Evolutionary conservation across 2,797 vertebrate species (phyloP), one percentile per base, ranked within the genome.

Genomic region (Petrocephalus sullivani): DNA sequence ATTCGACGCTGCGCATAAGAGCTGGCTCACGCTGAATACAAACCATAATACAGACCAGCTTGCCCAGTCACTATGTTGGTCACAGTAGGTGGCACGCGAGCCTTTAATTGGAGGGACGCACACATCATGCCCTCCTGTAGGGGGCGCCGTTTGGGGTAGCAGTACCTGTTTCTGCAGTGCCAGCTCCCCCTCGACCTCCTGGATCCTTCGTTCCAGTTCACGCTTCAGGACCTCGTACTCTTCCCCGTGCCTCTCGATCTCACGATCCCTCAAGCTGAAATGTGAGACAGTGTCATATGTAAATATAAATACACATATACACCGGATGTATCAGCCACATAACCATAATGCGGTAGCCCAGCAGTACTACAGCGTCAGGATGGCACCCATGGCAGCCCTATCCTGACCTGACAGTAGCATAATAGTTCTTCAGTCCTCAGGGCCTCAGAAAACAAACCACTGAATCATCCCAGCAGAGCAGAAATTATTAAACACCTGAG

Each of bases 131-230:
- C 16, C 84, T 57, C 56, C 14, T 41, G 84, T n/a, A 16, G 4
- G 16, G 56, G 51, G 46, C 3, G 3, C 41, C 33, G 10, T 16
- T 37, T 16, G 5, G 2, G 16, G 16, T 33, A 86, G 56, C 28
- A 28, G 14, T 89, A 97, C 97, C 96, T 96, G 95, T 93, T 94
- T 96, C 90, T 97, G 96, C 88, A 95, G 91, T 0, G 89, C 93
- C 67, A 96, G 85, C 0, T 96, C 92, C 60, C 93, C 93, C 21
- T 96, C 93, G 0, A 95, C 58, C 60, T 96, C 94, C 89, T 93
- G 91, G 4, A 95, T 94, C 61, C 91, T 94, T 60, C 91, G 90
- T 89, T 96, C 94, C 61, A 96, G 91, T 64, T 92, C 89, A 86
- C 88, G 87, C 91, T 95, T 96, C 87, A 96, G 91, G 19, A 89